Evolutionary conservation across 2,113 vertebrate genomes (phyloP).

Genomic region (Columbina picui): DNA sequence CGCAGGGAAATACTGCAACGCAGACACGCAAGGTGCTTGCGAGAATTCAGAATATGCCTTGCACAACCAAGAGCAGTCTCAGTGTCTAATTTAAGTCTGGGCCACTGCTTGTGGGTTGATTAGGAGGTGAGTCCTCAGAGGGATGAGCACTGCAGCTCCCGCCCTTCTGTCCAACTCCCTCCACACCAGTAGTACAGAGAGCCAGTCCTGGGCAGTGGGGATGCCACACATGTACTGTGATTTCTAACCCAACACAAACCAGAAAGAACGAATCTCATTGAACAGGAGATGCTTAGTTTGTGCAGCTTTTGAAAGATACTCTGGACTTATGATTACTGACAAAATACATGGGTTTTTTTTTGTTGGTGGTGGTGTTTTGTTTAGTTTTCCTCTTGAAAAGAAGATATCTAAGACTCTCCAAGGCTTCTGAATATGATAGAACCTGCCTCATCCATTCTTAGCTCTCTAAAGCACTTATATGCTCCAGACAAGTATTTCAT

Average conservation of each 20-base stretch:
- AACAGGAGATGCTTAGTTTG: background rate
- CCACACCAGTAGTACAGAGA: background rate
- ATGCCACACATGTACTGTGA: background rate
- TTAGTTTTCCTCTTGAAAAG: background rate
- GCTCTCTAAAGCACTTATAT: background rate
- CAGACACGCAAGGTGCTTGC: accelerated
- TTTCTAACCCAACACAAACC: background rate
- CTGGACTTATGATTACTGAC: background rate
- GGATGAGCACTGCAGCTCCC: background rate
- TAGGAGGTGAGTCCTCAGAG: background rate
- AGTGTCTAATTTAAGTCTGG: background rate
- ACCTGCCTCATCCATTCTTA: background rate
- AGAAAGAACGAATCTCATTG: background rate
- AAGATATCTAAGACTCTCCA: background rate
- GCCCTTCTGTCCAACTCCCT: background rate
- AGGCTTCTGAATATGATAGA: background rate
- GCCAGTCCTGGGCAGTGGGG: accelerated
- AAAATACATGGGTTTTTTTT: no score
- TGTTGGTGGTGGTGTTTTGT: no score
- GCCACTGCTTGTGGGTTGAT: background rate
- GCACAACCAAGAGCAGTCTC: background rate
- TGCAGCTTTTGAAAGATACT: background rate
- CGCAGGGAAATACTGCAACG: background rate
- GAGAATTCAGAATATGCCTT: background rate
- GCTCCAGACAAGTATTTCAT: background rate